phyloP scores from a whole-genome alignment of 2,797 vertebrate genomes.

The Cossypha heuglini region DNA sequence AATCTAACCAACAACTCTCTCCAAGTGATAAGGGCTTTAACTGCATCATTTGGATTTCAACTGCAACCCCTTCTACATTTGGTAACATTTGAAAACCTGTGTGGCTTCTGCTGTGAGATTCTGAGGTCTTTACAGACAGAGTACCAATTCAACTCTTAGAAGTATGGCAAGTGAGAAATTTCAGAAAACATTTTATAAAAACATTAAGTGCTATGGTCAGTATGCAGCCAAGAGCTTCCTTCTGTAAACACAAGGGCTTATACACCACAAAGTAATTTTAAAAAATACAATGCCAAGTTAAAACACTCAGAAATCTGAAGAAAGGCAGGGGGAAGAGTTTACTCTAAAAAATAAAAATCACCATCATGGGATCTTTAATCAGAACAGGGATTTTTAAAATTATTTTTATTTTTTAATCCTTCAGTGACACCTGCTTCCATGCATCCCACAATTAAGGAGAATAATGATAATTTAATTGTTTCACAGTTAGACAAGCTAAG shows the following conservation, averaged over 20 bases:
- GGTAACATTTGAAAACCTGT: not conserved
- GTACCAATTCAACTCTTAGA: not conserved
- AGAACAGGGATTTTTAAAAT: not conserved
- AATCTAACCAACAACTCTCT: not conserved
- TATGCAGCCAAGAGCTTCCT: not conserved
- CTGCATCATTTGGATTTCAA: not conserved
- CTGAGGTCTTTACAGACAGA: not conserved
- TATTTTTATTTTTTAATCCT: not conserved
- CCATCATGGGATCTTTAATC: not conserved
- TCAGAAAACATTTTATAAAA: not conserved
- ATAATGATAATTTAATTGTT: not conserved
- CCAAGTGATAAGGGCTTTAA: not conserved
- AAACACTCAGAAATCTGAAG: not conserved
- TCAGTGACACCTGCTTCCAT: not conserved
- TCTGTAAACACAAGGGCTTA: not conserved
- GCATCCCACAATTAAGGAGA: not conserved
- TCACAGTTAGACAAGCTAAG: not conserved
- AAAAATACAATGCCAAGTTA: not conserved
- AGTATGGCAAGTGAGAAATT: not conserved
- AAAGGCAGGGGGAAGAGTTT: not conserved
- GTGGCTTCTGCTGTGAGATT: not conserved
- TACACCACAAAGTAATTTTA: not conserved
- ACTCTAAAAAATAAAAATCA: not conserved
- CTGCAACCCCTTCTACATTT: rapidly evolving
- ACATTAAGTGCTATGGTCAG: not conserved